Base-by-base conservation (phyloP, 2,113 vertebrate species). In the Callithrix jacchus region DNA sequence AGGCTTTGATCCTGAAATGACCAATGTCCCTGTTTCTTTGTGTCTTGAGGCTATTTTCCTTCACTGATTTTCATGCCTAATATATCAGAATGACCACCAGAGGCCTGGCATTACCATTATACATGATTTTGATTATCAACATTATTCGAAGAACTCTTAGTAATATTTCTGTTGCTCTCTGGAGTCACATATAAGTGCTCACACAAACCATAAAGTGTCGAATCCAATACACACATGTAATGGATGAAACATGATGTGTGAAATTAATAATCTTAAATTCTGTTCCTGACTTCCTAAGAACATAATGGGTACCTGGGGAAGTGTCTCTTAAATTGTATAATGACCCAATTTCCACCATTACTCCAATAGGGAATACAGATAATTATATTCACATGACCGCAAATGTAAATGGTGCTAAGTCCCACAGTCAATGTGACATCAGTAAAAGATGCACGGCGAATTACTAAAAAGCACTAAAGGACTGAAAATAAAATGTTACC, bases 81-180 rank as follows among this genome's bases (percentile, higher is more conserved):
- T 35, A 77, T 68, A 88, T 40, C 40, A 93, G 45, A 84, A 96
- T 84, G 35, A 94, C 45, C 5, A 11, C 16, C 17, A 64, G 21
- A 94, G n/a, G 12, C n/a, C 27, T 30, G n/a, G 27, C 3, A 74
- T 30, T 23, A 83, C 4, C n/a, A 82, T 54, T 47, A 66, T 20
- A 80, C 45, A 84, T 30, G 92, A 71, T 2, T 79, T 23, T 70
- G 32, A 83, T 79, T 91, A 97, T 85, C 32, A 93, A 94, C 90
- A 95, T 54, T 77, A 54, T 49, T 88, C 93, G 3, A 74, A 95
- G 17, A 89, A 83, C 23, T 45, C 30, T 35, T 86, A 81, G 1
- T 20, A 77, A 40, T 88, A 93, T 91, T 94, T 91, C 40, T 83
- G 11, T 32, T 86, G 56, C 30, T 92, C 89, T 79, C 82, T 84